phyloP scores from a whole-genome alignment of 2,797 vertebrate species.

The Masticophis lateralis region DNA sequence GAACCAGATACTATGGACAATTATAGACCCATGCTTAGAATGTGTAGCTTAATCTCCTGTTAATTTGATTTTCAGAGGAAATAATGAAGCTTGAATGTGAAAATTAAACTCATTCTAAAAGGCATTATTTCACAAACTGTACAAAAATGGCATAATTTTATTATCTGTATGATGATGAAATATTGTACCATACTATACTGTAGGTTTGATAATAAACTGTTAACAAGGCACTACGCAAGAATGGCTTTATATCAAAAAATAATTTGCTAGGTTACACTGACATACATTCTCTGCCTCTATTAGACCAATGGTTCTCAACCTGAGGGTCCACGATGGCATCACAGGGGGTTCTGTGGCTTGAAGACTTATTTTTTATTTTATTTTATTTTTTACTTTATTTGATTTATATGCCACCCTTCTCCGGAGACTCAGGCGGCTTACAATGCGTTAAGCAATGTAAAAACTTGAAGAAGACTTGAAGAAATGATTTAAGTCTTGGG shows the following conservation, averaged over 20 bases:
- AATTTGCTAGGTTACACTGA: background rate
- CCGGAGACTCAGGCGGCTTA: too few species aligned
- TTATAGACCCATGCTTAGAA: conserved; percentile 19
- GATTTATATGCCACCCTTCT: too few species aligned
- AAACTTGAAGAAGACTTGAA: background rate
- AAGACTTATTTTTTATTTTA: background rate
- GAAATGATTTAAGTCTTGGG: background rate
- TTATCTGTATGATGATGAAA: background rate
- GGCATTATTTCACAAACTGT: background rate
- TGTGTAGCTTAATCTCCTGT: background rate
- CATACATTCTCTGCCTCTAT: background rate
- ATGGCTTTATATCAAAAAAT: background rate
- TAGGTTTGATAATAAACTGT: conserved; percentile 10
- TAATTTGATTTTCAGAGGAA: conserved; percentile 3
- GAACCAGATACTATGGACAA: background rate
- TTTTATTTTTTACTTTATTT: too few species aligned
- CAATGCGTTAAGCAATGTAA: too few species aligned
- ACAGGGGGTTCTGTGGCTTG: background rate
- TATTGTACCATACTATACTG: background rate
- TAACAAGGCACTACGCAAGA: background rate
- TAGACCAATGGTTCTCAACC: background rate
- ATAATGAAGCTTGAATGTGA: background rate
- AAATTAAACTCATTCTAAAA: conserved; percentile 7
- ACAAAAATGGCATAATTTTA: conserved; percentile 3
- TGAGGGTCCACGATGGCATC: background rate